Percentiles rank a stretch among this genome's conserved stretches.
phyloP scores from a whole-genome alignment of 1,140 invertebrate genomes.

The Panagrolaimus sp. region DNA sequence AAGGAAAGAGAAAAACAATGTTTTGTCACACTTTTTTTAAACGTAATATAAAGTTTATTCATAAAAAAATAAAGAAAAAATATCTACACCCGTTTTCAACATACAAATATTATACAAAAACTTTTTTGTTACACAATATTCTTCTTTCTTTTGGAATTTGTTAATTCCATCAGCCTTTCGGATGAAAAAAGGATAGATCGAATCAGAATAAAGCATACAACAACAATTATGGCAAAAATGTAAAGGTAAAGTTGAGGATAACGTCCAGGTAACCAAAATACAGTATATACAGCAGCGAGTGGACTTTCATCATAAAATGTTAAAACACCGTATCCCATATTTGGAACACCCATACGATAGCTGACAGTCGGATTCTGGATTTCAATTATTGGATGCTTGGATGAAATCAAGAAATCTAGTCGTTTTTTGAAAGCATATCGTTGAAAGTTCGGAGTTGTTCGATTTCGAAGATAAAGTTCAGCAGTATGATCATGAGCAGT shows the following conservation, averaged over 20 bases:
- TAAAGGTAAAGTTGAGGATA: slow-evolving; percentile 29
- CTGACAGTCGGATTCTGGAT: slow-evolving; percentile 34
- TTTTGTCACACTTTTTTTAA: no score
- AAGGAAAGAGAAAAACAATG: no score
- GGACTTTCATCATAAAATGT: slow-evolving; percentile 9
- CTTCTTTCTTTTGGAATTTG: no score
- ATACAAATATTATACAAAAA: no score
- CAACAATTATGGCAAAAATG: slow-evolving; percentile 11
- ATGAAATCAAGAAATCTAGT: slow-evolving; percentile 4
- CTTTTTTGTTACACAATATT: no score
- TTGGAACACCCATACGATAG: slow-evolving; percentile 41
- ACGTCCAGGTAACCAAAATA: slow-evolving; percentile 22
- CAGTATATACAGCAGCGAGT: slow-evolving; percentile 18
- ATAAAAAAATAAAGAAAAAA: no score
- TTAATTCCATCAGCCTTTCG: no score
- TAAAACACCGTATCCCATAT: slow-evolving; percentile 31
- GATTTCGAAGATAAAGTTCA: slow-evolving; percentile 11
- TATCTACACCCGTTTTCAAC: no score
- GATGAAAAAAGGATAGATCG: not conserved
- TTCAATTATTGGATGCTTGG: slow-evolving; percentile 22
- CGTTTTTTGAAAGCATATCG: not conserved
- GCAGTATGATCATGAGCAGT: slow-evolving; percentile 41
- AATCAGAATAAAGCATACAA: slow-evolving; percentile 4
- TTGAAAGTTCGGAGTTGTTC: not conserved
- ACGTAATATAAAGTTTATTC: no score